phyloP scores from a whole-genome alignment of 1,140 invertebrate genomes.

The Babylonia areolata region DNA sequence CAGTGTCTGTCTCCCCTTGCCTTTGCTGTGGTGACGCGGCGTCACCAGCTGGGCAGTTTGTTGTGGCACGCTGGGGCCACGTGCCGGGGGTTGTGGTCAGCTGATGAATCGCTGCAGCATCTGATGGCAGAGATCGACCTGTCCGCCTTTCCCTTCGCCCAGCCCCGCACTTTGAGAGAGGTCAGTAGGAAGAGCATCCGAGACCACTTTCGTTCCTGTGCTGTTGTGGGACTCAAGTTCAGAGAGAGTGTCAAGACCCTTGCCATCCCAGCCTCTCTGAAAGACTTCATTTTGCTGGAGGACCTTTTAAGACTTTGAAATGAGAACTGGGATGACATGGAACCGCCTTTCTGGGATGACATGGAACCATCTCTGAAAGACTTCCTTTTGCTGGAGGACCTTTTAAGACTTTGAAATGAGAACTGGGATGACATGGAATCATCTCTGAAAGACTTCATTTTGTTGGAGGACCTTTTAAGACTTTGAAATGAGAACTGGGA shows the following conservation, averaged over 20 bases:
- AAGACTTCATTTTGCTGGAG: background rate
- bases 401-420: too few relatives aligned
- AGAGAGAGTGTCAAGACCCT: background rate
- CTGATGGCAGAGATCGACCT: background rate
- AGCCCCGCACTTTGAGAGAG: slow-evolving; percentile 2
- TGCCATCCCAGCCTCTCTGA: background rate
- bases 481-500: too few relatives aligned
- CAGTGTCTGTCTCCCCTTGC: background rate
- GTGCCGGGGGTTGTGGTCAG: too few relatives aligned
- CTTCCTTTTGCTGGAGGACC: too few relatives aligned
- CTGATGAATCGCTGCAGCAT: background rate
- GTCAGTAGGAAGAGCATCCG: background rate
- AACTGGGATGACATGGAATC: too few relatives aligned
- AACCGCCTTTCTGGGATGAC: too few relatives aligned
- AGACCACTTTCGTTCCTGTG: background rate
- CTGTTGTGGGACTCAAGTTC: background rate
- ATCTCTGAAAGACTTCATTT: too few relatives aligned
- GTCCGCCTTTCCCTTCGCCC: background rate
- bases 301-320: background rate
- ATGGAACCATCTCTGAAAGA: too few relatives aligned
- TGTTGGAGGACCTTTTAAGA: too few relatives aligned
- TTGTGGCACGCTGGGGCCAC: background rate
- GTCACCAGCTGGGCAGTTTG: background rate
- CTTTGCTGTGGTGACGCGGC: background rate
- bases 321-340: background rate